A percentile compares a stretch with the other conserved stretches of the same genome.
Conservation (phyloP, 2,797 vertebrate species). For the Acipenser oxyrinchus region DNA sequence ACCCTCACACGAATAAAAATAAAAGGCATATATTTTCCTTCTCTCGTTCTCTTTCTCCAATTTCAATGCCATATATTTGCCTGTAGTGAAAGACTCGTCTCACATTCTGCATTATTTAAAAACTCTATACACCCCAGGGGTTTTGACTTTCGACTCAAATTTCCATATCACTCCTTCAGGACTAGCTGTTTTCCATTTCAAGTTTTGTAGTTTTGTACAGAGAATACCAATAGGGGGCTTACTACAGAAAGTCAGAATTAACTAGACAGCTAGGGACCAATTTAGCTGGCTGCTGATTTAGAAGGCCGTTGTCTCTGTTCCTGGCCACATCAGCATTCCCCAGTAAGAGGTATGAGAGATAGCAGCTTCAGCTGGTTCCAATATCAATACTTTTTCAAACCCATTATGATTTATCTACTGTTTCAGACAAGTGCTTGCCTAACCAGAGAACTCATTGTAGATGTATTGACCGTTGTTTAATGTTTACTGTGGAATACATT, state of each 20-base stretch:
- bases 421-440: too few species aligned
- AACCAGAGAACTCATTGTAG: too few species aligned
- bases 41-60: conserved; percentile 21
- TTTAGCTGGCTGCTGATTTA: conserved; percentile 12
- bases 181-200: conserved; percentile 28
- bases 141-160: conserved; percentile 18
- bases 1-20: too few species aligned
- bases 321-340: too few species aligned
- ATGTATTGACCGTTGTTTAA: too few species aligned
- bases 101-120: conserved; percentile 11
- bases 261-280: conserved; percentile 29
- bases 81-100: not conserved
- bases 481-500: too few species aligned
- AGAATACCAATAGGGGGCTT: conserved; percentile 26
- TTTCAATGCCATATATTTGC: not conserved
- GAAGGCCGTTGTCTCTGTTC: too few species aligned
- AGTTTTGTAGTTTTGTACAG: conserved; percentile 23
- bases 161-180: conserved; percentile 30
- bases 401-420: too few species aligned
- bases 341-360: too few species aligned
- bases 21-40: conserved; percentile 13
- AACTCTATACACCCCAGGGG: conserved; percentile 22
- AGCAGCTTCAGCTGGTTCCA: too few species aligned
- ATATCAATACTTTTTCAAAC: too few species aligned
- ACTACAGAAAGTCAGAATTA: conserved; percentile 14